These are phyloP conservation scores for Channallabes apus DNA, from an alignment of 2,797 vertebrate species.

Conservation along the genomic window DNA sequence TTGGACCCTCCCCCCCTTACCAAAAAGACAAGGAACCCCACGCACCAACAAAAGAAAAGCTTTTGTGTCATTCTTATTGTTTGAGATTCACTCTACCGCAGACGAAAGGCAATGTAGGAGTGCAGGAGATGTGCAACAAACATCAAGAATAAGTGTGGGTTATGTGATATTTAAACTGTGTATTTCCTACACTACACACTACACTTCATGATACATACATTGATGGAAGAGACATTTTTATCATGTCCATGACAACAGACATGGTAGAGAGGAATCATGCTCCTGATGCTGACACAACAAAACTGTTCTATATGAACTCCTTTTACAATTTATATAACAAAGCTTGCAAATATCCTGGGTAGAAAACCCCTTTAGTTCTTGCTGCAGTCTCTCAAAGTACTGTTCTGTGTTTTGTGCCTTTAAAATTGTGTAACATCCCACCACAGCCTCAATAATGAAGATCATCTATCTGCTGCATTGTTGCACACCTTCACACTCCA, in stretches of 20 bases:
- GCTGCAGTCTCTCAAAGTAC: slow-evolving; percentile 50
- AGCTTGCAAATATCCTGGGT: slow-evolving; percentile 40
- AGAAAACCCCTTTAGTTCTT: slow-evolving; percentile 8
- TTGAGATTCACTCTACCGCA: slow-evolving; percentile 61
- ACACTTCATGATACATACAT: background rate
- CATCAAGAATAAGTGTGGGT: background rate
- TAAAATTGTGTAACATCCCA: slow-evolving; percentile 68
- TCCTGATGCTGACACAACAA: background rate
- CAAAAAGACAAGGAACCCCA: too few relatives aligned
- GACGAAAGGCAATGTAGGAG: slow-evolving; percentile 42
- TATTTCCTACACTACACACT: background rate
- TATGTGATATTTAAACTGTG: background rate
- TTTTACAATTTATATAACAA: slow-evolving; percentile 10
- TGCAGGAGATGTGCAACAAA: background rate
- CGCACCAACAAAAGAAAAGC: too few relatives aligned
- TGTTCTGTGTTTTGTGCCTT: slow-evolving; percentile 61
- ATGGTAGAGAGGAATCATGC: background rate
- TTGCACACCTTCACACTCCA: slow-evolving; percentile 78
- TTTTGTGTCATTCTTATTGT: background rate
- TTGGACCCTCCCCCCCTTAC: too few relatives aligned
- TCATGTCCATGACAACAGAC: background rate
- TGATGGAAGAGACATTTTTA: background rate
- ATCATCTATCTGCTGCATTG: slow-evolving; percentile 80
- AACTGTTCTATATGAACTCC: background rate
- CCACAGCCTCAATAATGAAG: slow-evolving; percentile 82